Conservation (phyloP, 1,140 invertebrate genomes). For the Sminthurides bifidus region DNA sequence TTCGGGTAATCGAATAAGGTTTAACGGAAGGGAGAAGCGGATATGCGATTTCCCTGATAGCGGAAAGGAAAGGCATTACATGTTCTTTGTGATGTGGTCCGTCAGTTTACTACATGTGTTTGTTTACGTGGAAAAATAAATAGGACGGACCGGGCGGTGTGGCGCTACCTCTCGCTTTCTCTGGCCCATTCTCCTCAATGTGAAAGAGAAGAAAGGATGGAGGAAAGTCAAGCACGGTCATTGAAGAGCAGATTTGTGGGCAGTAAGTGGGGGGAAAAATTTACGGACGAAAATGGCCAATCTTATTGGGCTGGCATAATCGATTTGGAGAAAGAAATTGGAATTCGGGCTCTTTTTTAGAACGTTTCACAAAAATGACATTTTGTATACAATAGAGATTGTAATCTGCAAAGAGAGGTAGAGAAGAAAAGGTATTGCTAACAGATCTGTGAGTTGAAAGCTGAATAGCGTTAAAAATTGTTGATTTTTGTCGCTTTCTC, state of each 20-base stretch:
- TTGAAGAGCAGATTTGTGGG: slow-evolving; percentile 26
- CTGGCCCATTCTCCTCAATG: background rate
- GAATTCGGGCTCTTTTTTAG: slow-evolving; percentile 30
- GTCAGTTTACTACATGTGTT: too few species aligned
- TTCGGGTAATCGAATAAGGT: too few species aligned
- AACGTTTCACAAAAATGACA: slow-evolving; percentile 30
- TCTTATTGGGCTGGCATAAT: slow-evolving; percentile 28
- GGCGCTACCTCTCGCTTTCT: too few species aligned
- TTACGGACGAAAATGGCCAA: slow-evolving; percentile 32
- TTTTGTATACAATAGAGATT: slow-evolving; percentile 33
- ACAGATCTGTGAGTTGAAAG: slow-evolving; percentile 19
- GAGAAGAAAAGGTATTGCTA: slow-evolving; percentile 28
- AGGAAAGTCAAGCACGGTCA: slow-evolving; percentile 19
- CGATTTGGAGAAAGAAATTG: slow-evolving; percentile 32
- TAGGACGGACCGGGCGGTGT: too few species aligned
- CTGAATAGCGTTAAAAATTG: slow-evolving; percentile 34
- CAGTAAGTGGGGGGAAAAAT: slow-evolving; percentile 20
- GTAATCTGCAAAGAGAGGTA: slow-evolving; percentile 31
- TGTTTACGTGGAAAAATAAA: too few species aligned
- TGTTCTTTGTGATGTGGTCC: too few species aligned
- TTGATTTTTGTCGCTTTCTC: slow-evolving; percentile 32
- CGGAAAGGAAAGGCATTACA: too few species aligned
- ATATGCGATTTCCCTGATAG: too few species aligned
- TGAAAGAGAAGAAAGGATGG: slow-evolving; percentile 8
- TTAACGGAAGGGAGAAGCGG: too few species aligned